These are phyloP conservation scores for Planiliza haematocheilus DNA, from an alignment of 2,113 vertebrate genomes.

Conservation along the genomic window DNA sequence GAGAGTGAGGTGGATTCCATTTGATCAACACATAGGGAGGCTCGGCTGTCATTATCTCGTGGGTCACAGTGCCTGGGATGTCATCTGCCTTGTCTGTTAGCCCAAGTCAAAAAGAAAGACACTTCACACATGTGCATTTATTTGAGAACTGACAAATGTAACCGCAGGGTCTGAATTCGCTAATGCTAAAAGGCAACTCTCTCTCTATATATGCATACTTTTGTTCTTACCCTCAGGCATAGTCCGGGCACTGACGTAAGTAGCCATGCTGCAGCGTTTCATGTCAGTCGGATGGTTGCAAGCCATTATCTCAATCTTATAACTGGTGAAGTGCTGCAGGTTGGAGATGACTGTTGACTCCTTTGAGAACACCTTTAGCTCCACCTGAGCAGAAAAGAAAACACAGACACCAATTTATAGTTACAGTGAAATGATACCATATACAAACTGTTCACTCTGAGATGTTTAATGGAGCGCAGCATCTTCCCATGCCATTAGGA, in stretches of 20 bases:
- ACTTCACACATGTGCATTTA: background rate
- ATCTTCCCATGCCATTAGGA: no score
- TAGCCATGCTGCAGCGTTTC: conserved; percentile 89
- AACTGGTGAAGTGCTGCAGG: conserved; percentile 95
- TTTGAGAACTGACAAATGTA: no score
- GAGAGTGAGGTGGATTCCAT: conserved; percentile 91
- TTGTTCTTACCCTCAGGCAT: conserved; percentile 90
- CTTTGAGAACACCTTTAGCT: conserved; percentile 87
- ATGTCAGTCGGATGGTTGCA: conserved; percentile 89
- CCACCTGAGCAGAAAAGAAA: conserved; percentile 68
- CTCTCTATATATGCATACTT: background rate
- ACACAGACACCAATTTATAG: no score
- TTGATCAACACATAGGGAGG: conserved; percentile 86
- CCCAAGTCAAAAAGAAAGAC: conserved; percentile 3
- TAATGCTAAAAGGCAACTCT: no score
- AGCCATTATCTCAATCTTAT: conserved; percentile 96
- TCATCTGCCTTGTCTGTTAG: conserved; percentile 92
- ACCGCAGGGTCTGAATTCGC: no score
- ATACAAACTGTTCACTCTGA: no score
- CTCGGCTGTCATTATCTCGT: conserved; percentile 87
- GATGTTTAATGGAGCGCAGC: no score
- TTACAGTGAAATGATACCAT: no score
- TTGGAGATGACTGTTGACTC: conserved; percentile 93
- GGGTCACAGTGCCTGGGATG: conserved; percentile 86
- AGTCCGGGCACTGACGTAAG: conserved; percentile 93